Conservation (phyloP, 1,140 invertebrate genomes). For the Laodelphax striatellus region DNA sequence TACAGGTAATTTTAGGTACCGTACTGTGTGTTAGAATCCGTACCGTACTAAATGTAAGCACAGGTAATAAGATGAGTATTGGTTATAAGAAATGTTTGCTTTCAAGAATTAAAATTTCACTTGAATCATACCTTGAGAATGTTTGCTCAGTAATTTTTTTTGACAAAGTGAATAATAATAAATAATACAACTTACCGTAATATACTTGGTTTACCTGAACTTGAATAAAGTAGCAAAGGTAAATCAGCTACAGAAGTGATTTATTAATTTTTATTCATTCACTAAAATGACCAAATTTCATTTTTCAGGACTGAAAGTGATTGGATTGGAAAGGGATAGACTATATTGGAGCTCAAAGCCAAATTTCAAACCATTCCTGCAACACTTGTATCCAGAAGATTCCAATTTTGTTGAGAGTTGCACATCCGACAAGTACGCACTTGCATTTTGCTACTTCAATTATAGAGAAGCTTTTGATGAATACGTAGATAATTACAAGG, state of each 20-base stretch:
- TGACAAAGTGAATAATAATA: no score
- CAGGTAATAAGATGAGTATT: no score
- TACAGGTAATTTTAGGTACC: constrained; percentile 27
- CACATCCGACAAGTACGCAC: constrained; percentile 38
- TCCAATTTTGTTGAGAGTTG: constrained; percentile 22
- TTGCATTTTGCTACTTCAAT: constrained; percentile 68
- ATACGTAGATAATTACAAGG: constrained; percentile 46
- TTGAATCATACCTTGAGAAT: no score
- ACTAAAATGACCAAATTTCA: constrained; percentile 1
- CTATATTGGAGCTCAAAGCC: constrained; percentile 45
- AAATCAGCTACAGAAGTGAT: no score
- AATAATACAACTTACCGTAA: no score
- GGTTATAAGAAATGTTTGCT: no score
- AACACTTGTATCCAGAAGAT: constrained; percentile 31
- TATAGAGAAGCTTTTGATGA: constrained; percentile 48
- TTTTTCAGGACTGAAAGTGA: constrained; percentile 32
- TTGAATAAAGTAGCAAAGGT: no score
- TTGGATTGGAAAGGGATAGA: constrained; percentile 44
- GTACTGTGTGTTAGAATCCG: no score
- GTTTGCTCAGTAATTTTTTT: no score
- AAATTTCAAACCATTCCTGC: constrained; percentile 43
- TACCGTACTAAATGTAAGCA: no score
- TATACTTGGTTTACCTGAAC: no score
- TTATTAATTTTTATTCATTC: constrained; percentile 10
- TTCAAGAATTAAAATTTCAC: no score